Evolutionary conservation across 1,140 invertebrate genomes (phyloP), one percentile per base, ranked within the genome.

Genomic region (Drosophila busckii): DNA sequence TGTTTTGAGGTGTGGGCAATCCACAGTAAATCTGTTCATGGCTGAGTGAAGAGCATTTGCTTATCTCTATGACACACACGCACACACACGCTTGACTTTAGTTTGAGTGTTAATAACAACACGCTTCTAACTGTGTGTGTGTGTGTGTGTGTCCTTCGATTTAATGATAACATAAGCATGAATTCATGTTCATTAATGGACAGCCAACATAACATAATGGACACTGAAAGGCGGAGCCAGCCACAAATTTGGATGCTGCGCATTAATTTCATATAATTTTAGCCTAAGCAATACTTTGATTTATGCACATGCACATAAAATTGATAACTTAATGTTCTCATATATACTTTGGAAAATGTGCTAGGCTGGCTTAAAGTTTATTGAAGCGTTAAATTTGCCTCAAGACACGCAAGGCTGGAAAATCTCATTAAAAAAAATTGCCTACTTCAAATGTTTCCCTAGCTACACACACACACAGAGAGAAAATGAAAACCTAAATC

Each of bases 281-380:
- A n/a, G n/a, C n/a, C n/a, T n/a, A n/a, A n/a, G n/a, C n/a, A n/a
- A n/a, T n/a, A n/a, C n/a, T n/a, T n/a, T n/a, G n/a, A n/a, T n/a
- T 45, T 70, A 66, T 70, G 66, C 53, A 66, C 66, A 70, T 70
- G 66, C 66, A n/a, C n/a, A 70, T 70, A 64, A 70, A 70, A 70
- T 52, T 70, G 52, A 70, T 70, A 70, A 46, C 66, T 64, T 70
- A 70, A 70, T 70, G 45, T 55, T n/a, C n/a, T n/a, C n/a, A n/a
- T n/a, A n/a, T n/a, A n/a, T n/a, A n/a, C n/a, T n/a, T n/a, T n/a
- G n/a, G n/a, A n/a, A n/a, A n/a, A n/a, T n/a, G n/a, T n/a, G n/a
- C n/a, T n/a, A n/a, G n/a, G n/a, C n/a, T n/a, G n/a, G n/a, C n/a
- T n/a, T n/a, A n/a, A n/a, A n/a, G n/a, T n/a, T n/a, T n/a, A n/a